Conservation (phyloP, 2,888 invertebrate species). For the Oligia fasciuncula region DNA sequence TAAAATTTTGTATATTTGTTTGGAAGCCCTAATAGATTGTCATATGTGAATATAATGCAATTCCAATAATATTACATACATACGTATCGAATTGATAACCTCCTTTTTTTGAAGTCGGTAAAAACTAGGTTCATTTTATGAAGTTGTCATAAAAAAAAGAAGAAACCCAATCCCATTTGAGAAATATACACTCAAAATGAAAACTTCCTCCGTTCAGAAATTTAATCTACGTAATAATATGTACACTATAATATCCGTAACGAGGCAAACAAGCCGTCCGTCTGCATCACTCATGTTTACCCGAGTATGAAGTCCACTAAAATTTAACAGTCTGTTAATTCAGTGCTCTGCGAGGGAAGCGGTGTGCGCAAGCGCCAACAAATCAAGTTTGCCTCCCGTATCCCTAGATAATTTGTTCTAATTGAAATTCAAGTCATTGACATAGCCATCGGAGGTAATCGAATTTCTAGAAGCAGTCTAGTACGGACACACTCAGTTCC, state of each 20-base stretch:
- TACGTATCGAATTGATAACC: no score
- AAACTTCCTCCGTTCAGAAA: background rate
- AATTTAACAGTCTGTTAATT: slow-evolving; percentile 60
- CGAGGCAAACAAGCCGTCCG: background rate
- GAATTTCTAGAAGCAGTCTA: slow-evolving; percentile 82
- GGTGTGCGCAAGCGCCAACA: slow-evolving; percentile 80
- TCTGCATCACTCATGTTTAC: slow-evolving; percentile 29
- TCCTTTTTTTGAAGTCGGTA: no score
- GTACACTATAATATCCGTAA: slow-evolving; percentile 1
- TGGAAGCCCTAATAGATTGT: no score
- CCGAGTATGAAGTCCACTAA: slow-evolving; percentile 49
- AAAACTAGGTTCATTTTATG: background rate
- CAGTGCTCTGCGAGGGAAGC: slow-evolving; percentile 26
- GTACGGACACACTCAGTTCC: slow-evolving; percentile 14
- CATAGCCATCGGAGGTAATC: slow-evolving; percentile 90
- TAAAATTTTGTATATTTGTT: no score
- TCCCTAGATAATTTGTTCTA: slow-evolving; percentile 91
- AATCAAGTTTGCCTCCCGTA: slow-evolving; percentile 87
- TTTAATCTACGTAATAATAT: background rate
- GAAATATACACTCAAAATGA: background rate
- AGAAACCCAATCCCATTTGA: background rate
- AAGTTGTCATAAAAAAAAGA: background rate
- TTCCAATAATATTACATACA: no score
- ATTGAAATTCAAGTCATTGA: slow-evolving; percentile 93
- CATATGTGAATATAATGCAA: no score